Conservation (phyloP, 2,888 invertebrate genomes). For the Dorcus parallelipipedus region DNA sequence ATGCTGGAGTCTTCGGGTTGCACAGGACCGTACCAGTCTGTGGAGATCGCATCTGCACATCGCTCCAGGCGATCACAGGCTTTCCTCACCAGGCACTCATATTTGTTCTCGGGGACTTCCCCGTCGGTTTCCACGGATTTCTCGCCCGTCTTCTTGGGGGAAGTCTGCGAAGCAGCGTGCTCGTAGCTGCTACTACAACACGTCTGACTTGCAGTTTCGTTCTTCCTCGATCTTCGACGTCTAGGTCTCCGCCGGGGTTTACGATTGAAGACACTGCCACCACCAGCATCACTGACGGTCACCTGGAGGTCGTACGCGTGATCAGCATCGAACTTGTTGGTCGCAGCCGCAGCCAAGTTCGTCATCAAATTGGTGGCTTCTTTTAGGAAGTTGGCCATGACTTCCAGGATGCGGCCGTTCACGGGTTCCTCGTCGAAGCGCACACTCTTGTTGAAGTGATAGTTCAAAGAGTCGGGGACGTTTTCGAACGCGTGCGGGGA, state of each 20-base stretch:
- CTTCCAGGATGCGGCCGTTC: conserved; percentile 39
- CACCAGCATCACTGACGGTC: conserved; percentile 36
- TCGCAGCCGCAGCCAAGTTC: conserved; percentile 38
- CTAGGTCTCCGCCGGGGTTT: not conserved
- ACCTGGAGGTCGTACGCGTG: conserved; percentile 41
- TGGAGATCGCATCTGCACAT: conserved; percentile 29
- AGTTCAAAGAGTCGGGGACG: conserved; percentile 36
- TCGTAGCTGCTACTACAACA: conserved; percentile 7
- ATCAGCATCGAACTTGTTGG: conserved; percentile 19
- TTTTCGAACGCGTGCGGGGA: conserved; percentile 17
- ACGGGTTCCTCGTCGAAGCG: conserved; percentile 30
- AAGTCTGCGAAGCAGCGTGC: conserved; percentile 30
- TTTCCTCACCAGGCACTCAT: conserved; percentile 40
- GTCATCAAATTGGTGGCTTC: conserved; percentile 47
- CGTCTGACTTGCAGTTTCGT: conserved; percentile 2
- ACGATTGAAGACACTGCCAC: conserved; percentile 1
- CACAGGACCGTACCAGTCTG: conserved; percentile 3
- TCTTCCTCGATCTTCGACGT: not conserved
- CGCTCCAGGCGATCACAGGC: conserved; percentile 43
- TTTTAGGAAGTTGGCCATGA: conserved; percentile 47
- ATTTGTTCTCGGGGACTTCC: conserved; percentile 40
- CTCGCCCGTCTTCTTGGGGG: conserved; percentile 18
- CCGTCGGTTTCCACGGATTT: conserved; percentile 26
- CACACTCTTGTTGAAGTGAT: conserved; percentile 37
- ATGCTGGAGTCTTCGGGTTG: conserved; percentile 40